Percentiles rank a stretch among this genome's conserved stretches.
Conservation (phyloP, 2,797 vertebrate species). For the Emys orbicularis region DNA sequence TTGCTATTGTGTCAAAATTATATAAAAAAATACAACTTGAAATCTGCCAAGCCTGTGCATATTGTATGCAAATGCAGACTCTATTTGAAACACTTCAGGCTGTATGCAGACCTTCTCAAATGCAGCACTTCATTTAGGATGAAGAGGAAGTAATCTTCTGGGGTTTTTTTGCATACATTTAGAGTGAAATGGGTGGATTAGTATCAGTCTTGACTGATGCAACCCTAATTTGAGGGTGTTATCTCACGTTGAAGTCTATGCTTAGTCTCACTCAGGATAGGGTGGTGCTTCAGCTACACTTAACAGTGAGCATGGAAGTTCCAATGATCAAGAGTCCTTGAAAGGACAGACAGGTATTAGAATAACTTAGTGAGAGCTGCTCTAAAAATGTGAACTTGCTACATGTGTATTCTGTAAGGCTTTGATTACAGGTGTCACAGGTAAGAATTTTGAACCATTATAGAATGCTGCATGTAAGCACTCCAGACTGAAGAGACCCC, state of each 20-base stretch:
- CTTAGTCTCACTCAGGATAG: neutral
- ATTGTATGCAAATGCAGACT: neutral
- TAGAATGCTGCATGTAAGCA: constrained; percentile 86
- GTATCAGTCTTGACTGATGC: neutral
- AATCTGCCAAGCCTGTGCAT: neutral
- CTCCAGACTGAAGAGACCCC: constrained; percentile 72
- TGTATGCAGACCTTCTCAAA: neutral
- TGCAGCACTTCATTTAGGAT: neutral
- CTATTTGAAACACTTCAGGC: neutral
- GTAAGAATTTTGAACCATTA: constrained; percentile 80
- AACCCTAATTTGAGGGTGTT: neutral
- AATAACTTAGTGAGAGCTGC: constrained; percentile 5
- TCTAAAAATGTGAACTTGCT: constrained; percentile 57
- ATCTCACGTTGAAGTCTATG: neutral
- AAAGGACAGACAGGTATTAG: neutral
- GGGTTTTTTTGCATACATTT: neutral
- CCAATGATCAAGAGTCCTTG: neutral
- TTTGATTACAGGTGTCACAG: constrained; percentile 80
- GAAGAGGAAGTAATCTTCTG: neutral
- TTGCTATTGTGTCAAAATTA: too few relatives aligned
- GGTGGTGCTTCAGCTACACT: neutral
- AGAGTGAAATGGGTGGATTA: neutral
- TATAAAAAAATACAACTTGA: neutral
- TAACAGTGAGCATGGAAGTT: neutral
- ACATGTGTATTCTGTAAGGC: constrained; percentile 73